Base-by-base conservation (phyloP, 2,113 vertebrate genomes). In the Brienomyrus longianalis region DNA sequence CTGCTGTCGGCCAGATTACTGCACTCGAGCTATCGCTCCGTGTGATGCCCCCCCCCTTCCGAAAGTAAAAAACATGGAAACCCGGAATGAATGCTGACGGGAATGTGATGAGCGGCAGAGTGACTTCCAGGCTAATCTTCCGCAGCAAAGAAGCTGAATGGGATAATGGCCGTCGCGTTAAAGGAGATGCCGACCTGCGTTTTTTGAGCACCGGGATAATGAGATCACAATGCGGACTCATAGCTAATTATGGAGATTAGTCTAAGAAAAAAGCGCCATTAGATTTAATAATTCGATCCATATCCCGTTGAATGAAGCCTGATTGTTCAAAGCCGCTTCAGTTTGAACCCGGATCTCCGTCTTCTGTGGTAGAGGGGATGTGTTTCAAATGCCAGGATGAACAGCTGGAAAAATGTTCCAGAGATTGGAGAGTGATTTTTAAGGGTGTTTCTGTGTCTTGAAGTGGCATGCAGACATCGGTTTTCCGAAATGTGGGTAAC, bases 311-410 rank as follows among this genome's bases (percentile, higher is more conserved):
- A 94, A 94, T 93, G 92, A 92, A 93, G 92, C 91, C 85, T 62
- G 90, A 91, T 92, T 90, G 93, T 93, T 93, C 91, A 92, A 95
- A 95, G 94, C 93, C 91, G 91, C 92, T 91, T 92, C 91, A 91
- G 90, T 92, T 90, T 92, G 92, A 92, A 91, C 92, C 90, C 93
- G 93, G 94, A 95, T 95, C 93, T 92, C 92, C 93, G 93, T 94
- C 92, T 84, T 89, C 88, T 89, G 87, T 91, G 94, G 92, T 90
- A 93, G 90, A 87, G 89, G 90, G 92, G 91, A 92, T 90, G 90
- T 83, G 91, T 91, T 92, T 94, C 92, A 93, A 92, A 92, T 89
- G 89, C 92, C 90, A 90, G 92, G 92, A 92, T 92, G 89, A 93
- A 91, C 88, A 92, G 92, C 92, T 92, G 93, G 93, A 48, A 23